Evolutionary conservation across 2,113 vertebrate genomes (phyloP).

Genomic region (Syngnathoides biaculeatus): DNA sequence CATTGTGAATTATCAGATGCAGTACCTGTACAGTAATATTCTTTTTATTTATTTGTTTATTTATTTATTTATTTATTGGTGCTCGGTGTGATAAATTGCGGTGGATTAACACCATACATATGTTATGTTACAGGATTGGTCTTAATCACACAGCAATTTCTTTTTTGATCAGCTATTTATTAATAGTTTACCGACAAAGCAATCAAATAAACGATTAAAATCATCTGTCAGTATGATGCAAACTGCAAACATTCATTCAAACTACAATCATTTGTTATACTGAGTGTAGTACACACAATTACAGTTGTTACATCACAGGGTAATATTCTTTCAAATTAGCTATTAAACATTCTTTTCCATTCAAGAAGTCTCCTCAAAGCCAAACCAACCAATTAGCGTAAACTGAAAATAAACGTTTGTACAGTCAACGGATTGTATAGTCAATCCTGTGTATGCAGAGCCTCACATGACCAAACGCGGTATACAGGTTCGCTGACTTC

Average conservation of each 20-base stretch:
- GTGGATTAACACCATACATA: neutral
- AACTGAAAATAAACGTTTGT: neutral
- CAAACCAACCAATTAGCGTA: neutral
- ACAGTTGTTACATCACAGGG: neutral
- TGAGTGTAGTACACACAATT: neutral
- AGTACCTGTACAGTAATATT: neutral
- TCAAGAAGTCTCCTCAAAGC: neutral
- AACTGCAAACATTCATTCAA: neutral
- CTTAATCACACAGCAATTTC: neutral
- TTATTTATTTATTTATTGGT: too few relatives aligned
- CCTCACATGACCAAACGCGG: too few relatives aligned
- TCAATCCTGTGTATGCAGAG: too few relatives aligned
- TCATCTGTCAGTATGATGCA: neutral
- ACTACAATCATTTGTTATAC: neutral
- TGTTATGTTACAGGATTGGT: neutral
- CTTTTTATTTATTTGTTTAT: too few relatives aligned
- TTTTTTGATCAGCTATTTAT: neutral
- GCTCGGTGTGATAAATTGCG: too few relatives aligned
- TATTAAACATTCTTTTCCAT: neutral
- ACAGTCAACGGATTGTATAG: too few relatives aligned
- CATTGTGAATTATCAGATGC: neutral
- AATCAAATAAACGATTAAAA: neutral
- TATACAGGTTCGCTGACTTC: too few relatives aligned
- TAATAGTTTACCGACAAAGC: neutral
- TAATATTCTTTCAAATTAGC: neutral